These are phyloP conservation scores for Taurulus bubalis DNA, from an alignment of 2,113 vertebrate species.

Conservation along the genomic window DNA sequence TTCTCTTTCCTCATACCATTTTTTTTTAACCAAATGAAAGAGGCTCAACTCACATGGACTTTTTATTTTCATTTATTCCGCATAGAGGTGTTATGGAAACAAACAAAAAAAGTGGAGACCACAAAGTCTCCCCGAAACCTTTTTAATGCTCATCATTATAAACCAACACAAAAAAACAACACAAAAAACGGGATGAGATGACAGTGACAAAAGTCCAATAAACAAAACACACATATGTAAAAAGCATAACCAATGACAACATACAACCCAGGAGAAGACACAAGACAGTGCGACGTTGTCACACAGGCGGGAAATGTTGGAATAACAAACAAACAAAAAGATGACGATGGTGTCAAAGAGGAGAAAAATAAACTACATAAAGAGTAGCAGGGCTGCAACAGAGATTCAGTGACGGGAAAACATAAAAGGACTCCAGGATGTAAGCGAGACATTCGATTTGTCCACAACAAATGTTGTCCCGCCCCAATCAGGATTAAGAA, in stretches of 20 bases:
- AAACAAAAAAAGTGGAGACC: constrained; percentile 50
- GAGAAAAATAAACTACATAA: neutral
- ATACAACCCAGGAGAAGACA: constrained; percentile 61
- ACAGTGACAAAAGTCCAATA: constrained; percentile 58
- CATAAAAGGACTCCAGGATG: constrained; percentile 30
- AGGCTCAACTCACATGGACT: constrained; percentile 14
- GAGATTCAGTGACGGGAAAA: constrained; percentile 27
- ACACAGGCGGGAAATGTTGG: constrained; percentile 1
- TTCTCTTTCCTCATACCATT: neutral
- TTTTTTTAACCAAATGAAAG: neutral
- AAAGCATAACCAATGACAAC: constrained; percentile 60
- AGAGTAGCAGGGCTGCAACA: constrained; percentile 5
- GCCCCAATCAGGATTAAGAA: constrained; percentile 51
- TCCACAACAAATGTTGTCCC: constrained; percentile 56
- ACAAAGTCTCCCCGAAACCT: constrained; percentile 56
- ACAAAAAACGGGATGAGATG: constrained; percentile 71
- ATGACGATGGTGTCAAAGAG: neutral
- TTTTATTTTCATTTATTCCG: constrained; percentile 81
- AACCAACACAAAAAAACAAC: constrained; percentile 69
- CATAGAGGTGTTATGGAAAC: constrained; percentile 79
- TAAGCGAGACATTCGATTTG: constrained; percentile 74
- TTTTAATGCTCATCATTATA: constrained; percentile 65
- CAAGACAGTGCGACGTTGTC: constrained; percentile 28
- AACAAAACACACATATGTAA: constrained; percentile 57
- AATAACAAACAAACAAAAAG: constrained; percentile 5